phyloP scores from a whole-genome alignment of 2,797 vertebrate genomes.

The Acomys russatus region DNA sequence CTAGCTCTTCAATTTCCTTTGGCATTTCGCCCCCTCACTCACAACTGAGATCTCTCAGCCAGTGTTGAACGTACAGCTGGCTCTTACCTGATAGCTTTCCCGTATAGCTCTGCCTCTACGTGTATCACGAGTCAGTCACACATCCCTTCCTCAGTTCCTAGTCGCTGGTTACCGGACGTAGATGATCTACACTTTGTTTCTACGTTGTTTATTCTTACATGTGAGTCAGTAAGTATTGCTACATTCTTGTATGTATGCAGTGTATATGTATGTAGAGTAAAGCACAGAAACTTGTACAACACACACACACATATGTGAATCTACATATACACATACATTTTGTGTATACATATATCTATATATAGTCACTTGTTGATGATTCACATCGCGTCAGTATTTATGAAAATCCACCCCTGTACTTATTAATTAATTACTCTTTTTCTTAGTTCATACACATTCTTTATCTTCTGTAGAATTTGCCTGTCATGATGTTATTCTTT shows the following conservation, averaged over 20 bases:
- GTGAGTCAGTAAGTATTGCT: background rate
- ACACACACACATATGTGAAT: background rate
- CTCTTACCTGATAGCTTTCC: background rate
- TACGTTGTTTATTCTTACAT: background rate
- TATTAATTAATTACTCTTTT: background rate
- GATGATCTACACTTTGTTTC: background rate
- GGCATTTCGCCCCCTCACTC: background rate
- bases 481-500: background rate
- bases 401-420: background rate
- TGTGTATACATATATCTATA: background rate
- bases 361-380: background rate
- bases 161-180: background rate
- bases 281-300: background rate
- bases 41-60: background rate
- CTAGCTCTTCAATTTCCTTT: background rate
- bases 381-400: background rate
- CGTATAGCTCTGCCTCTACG: background rate
- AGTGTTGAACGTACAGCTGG: background rate
- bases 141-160: too few relatives aligned
- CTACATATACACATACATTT: accelerated
- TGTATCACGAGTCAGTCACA: accelerated
- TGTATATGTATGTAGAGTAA: background rate
- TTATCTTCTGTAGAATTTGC: background rate
- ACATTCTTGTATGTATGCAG: background rate
- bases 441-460: background rate